Evolutionary conservation across 2,797 vertebrate genomes (phyloP).

Genomic region (Hafferia zeledoni): DNA sequence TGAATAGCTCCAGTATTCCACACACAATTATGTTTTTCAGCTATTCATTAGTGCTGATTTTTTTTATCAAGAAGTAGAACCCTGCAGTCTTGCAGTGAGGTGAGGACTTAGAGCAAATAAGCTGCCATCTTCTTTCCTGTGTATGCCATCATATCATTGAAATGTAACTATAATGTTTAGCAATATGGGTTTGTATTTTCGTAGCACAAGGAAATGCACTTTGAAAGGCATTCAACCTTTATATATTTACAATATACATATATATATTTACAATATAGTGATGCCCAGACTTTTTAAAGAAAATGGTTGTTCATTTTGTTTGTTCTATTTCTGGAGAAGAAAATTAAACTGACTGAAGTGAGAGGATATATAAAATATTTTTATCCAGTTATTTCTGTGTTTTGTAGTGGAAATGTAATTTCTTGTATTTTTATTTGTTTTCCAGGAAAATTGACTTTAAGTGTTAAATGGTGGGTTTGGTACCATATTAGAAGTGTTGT

Average conservation of each 20-base stretch:
- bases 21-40: conserved; percentile 78
- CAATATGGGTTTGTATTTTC: conserved; percentile 42
- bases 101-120: conserved; percentile 62
- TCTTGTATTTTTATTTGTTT: neutral
- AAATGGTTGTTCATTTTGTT: neutral
- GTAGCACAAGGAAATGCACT: neutral
- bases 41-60: conserved; percentile 79
- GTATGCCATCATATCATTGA: conserved; percentile 52
- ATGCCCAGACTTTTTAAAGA: neutral
- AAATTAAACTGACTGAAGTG: neutral
- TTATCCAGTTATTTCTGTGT: neutral
- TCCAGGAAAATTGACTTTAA: neutral
- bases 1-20: conserved; percentile 69
- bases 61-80: conserved; percentile 73
- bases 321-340: neutral
- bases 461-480: neutral
- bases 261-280: neutral
- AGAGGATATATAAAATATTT: neutral
- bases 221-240: conserved; percentile 8
- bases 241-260: neutral
- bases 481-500: neutral
- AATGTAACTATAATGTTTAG: conserved; percentile 63
- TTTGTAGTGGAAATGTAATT: neutral
- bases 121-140: conserved; percentile 54
- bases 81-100: conserved; percentile 66